Base-by-base conservation (phyloP, 2,113 vertebrate genomes). In the Mystacornis crossleyi region DNA sequence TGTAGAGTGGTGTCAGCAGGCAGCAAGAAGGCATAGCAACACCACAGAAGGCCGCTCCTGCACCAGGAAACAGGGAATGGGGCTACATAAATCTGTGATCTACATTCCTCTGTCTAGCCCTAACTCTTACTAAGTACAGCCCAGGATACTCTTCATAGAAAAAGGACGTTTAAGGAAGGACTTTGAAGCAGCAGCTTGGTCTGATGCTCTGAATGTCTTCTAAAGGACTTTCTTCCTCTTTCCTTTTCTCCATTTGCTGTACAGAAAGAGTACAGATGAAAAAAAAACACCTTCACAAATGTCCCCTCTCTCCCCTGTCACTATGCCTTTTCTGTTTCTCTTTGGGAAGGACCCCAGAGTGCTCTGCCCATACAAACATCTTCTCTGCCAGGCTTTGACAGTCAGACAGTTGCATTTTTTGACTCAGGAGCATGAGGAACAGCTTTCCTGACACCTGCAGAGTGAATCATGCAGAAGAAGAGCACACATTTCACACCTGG, bases 371-470 rank as follows among this genome's bases (percentile, higher is more conserved):
- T 51, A 34, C 38, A 67, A 84, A 74, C 48, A 80, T 53, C n/a
- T 25, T 38, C 42, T 91, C 65, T 95, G 55, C 55, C 53, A 84
- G 43, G 47, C 40, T 79, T 34, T 86, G 69, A 85, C 45, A 78
- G 69, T 64, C 43, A 72, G 40, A 54, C 11, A 3, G 53, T 69
- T 73, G 55, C 40, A 36, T 81, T 86, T 94, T 95, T 86, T 94
- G n/a, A 87, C 54, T 91, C 65, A 4, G 45, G 72, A 92, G 43
- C 18, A 38, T 1, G 8, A 90, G 72, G 82, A 91, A 71, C 74
- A 90, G 85, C 71, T 93, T 96, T 93, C 62, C 71, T 82, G 71
- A 86, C 91, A 96, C 85, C 91, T 92, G 92, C 57, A 71, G 85
- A 78, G 88, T 79, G 85, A 92, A 78, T 48, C 43, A 24, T 38